Evolutionary conservation across 2,113 vertebrate genomes (phyloP), one percentile per base, ranked within the genome.

Genomic region (Suricata suricatta): DNA sequence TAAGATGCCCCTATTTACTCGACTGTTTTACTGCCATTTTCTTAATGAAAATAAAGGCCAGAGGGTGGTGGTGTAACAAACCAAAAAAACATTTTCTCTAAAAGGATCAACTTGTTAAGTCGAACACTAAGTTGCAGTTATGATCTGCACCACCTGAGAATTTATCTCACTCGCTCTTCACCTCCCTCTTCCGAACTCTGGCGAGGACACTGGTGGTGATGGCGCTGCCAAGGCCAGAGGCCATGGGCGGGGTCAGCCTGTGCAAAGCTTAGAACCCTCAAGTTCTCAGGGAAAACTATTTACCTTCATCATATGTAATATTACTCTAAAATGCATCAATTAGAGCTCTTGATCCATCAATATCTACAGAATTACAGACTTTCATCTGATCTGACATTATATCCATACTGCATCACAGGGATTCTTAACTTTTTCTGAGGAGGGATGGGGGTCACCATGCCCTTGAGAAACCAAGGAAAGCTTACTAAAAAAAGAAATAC

Each of bases 401-500:
- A 92, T n/a, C 88, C 31, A 80, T 11, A 93, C 12, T 57, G 38
- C 31, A 44, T 54, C 64, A 90, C 0, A 60, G 33, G 25, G 13
- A 81, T 80, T 47, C 63, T 66, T 80, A 74, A 83, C 9, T 44
- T 82, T 72, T 72, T n/a, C 6, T 0, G 63, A 44, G 57, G 25
- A 41, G 8, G 12, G 14, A 38, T 21, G 69, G 35, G 27, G 64
- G 27, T 88, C 83, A 95, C 29, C 9, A 72, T 50, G 27, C 47
- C 69, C 88, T 80, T 87, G 41, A 95, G 72, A 94, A 96, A 80
- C 38, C 54, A 64, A 85, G 60, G n/a, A 93, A 92, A 80, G 27
- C 47, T 87, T 54, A 79, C 4, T 25, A 13, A 33, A 27, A 17
- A n/a, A 11, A 23, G 8, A 79, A 17, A 68, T 5, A 71, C 25